phyloP scores from a whole-genome alignment of 1,140 invertebrate species.

The Ostrea edulis region DNA sequence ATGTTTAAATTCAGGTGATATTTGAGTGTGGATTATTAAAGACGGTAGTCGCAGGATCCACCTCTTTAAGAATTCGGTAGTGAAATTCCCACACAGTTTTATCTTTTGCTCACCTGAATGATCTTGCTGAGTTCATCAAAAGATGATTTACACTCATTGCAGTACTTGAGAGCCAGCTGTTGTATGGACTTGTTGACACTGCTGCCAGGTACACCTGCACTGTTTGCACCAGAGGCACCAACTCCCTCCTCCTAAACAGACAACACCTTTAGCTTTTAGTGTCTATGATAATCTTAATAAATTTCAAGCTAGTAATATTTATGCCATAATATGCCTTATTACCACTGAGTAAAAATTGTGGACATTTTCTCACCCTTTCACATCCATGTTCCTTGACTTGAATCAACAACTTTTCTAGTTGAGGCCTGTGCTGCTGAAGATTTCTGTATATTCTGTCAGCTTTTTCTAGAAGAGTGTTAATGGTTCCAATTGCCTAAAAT shows the following conservation, averaged over 20 bases:
- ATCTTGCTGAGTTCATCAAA: slow-evolving; percentile 98
- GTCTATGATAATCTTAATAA: not conserved
- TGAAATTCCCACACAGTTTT: not conserved
- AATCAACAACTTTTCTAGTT: slow-evolving; percentile 89
- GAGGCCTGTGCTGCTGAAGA: slow-evolving; percentile 89
- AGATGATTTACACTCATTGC: slow-evolving; percentile 94
- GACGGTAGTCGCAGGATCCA: too few species aligned
- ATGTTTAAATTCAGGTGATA: too few species aligned
- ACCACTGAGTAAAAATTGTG: not conserved
- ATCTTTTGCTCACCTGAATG: slow-evolving; percentile 83
- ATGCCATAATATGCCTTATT: not conserved
- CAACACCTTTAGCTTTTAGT: not conserved
- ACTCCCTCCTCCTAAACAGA: slow-evolving; percentile 50
- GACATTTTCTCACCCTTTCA: slow-evolving; percentile 60
- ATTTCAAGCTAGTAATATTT: not conserved
- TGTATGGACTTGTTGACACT: slow-evolving; percentile 82
- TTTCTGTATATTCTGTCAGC: slow-evolving; percentile 96
- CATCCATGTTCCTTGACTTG: slow-evolving; percentile 76
- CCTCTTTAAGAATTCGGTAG: not conserved
- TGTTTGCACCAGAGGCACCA: slow-evolving; percentile 31
- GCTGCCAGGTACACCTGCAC: slow-evolving; percentile 65
- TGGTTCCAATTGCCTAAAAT: slow-evolving; percentile 86
- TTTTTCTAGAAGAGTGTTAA: slow-evolving; percentile 94
- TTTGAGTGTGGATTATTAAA: too few species aligned
- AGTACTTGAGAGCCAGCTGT: slow-evolving; percentile 92